These are phyloP conservation scores for Macrobrachium nipponense DNA, from an alignment of 1,140 invertebrate genomes.

Conservation along the genomic window DNA sequence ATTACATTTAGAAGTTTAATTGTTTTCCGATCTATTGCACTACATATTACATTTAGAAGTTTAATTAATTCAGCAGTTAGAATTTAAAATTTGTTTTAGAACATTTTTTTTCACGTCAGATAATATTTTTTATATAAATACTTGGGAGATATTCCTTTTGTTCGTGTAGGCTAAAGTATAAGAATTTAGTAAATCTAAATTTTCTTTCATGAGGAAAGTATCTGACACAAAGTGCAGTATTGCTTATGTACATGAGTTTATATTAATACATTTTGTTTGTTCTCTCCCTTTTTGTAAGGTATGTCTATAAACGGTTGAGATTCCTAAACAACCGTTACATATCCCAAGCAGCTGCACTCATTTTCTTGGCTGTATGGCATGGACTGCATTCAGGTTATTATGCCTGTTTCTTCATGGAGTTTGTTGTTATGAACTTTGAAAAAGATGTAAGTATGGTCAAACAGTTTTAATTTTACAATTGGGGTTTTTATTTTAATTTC, in stretches of 20 bases:
- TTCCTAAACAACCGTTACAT: slow-evolving; percentile 88
- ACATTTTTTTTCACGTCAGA: no score
- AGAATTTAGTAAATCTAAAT: no score
- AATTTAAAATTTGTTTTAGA: no score
- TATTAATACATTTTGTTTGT: slow-evolving; percentile 24
- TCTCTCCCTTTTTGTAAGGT: slow-evolving; percentile 69
- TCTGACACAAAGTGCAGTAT: background rate
- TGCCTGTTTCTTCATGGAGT: slow-evolving; percentile 91
- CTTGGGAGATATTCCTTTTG: no score
- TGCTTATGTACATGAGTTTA: slow-evolving; percentile 1
- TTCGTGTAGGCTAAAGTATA: no score
- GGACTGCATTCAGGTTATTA: slow-evolving; percentile 93
- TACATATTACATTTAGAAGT: no score
- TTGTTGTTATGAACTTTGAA: slow-evolving; percentile 87
- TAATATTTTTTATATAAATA: no score
- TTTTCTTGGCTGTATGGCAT: slow-evolving; percentile 94
- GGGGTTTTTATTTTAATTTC: slow-evolving; percentile 8
- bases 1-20: no score
- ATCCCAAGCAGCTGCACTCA: slow-evolving; percentile 84
- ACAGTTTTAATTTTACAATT: background rate
- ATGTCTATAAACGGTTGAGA: slow-evolving; percentile 91
- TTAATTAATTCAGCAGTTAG: no score
- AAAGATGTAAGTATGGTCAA: slow-evolving; percentile 78
- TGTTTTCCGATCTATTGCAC: no score
- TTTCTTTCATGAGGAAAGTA: no score